These are phyloP conservation scores for Sardina pilchardus DNA, from an alignment of 2,113 vertebrate species.

Conservation along the genomic window DNA sequence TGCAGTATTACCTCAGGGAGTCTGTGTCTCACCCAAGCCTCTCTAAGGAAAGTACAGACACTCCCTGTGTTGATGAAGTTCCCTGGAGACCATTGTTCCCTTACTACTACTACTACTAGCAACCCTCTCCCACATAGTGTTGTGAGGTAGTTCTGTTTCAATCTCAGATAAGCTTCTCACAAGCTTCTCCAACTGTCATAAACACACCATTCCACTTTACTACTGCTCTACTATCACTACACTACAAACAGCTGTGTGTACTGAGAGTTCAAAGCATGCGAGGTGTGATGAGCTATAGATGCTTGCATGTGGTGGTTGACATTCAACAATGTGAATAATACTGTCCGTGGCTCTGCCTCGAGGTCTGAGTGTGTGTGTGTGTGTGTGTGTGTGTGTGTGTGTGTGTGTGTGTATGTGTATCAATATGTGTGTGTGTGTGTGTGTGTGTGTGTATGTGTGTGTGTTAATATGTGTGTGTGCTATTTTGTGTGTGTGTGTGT, in stretches of 20 bases:
- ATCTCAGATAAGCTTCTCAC: background rate
- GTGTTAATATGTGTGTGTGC: background rate
- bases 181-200: background rate
- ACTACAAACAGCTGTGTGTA: too few species aligned
- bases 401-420: background rate
- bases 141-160: background rate
- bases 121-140: background rate
- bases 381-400: background rate
- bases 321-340: too few species aligned
- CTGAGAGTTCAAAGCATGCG: too few species aligned
- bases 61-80: background rate
- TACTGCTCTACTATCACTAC: background rate
- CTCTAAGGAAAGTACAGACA: background rate
- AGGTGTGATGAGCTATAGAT: too few species aligned
- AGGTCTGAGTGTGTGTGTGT: background rate
- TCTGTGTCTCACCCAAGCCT: background rate
- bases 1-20: background rate
- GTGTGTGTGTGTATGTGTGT: slow-evolving; percentile 10
- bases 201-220: background rate
- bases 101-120: background rate
- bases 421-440: background rate
- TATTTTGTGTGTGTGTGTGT: slow-evolving; percentile 9
- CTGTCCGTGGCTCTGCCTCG: background rate
- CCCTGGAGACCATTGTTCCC: background rate
- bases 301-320: too few species aligned